These are phyloP conservation scores for Ctenicera cuprea DNA, from an alignment of 2,888 invertebrate species.

Conservation along the genomic window DNA sequence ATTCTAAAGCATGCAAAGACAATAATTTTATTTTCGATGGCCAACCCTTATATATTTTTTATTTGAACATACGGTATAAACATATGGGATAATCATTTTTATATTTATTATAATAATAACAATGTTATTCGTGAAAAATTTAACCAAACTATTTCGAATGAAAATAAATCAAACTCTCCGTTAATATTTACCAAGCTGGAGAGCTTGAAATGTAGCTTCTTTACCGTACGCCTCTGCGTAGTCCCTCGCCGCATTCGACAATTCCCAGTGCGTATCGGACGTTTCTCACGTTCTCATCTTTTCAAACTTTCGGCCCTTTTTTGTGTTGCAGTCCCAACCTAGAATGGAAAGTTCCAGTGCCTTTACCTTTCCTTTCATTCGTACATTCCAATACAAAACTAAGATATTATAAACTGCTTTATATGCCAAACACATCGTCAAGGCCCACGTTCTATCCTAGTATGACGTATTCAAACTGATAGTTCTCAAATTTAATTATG, in stretches of 20 bases:
- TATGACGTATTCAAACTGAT: constrained; percentile 1
- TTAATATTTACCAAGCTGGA: constrained; percentile 15
- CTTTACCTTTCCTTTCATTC: constrained; percentile 49
- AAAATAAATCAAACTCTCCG: not conserved
- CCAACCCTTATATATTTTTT: too few species aligned
- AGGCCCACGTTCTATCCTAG: constrained; percentile 8
- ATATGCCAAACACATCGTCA: constrained; percentile 17
- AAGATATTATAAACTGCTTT: constrained; percentile 37
- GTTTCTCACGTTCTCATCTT: constrained; percentile 66
- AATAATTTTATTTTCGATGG: too few species aligned
- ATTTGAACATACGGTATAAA: too few species aligned
- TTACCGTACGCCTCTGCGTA: constrained; percentile 37
- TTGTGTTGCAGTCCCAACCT: constrained; percentile 57
- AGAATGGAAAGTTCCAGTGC: constrained; percentile 60
- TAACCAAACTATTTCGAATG: not conserved
- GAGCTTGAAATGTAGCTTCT: constrained; percentile 34
- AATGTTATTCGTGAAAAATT: too few species aligned
- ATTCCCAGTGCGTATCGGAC: constrained; percentile 62
- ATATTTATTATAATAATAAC: too few species aligned
- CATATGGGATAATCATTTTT: too few species aligned
- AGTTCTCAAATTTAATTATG: constrained; percentile 18
- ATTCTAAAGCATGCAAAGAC: too few species aligned
- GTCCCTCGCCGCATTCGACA: constrained; percentile 58
- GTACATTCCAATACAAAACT: constrained; percentile 43
- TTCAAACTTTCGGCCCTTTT: constrained; percentile 63